Evolutionary conservation across 2,888 invertebrate genomes (phyloP).

Genomic region (Lasius platythorax): DNA sequence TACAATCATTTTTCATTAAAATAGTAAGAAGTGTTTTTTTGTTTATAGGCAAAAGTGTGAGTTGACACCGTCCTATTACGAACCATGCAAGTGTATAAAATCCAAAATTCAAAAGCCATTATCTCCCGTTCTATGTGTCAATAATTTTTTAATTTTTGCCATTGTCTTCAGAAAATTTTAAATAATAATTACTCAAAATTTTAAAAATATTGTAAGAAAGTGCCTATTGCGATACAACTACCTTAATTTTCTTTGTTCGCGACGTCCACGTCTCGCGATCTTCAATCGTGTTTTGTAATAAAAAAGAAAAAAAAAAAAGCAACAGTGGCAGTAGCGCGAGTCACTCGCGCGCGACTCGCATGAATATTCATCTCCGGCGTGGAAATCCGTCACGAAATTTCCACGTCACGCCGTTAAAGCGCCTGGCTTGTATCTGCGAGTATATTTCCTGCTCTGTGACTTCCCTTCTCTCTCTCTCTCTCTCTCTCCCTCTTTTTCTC

Average conservation of each 20-base stretch:
- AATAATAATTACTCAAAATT: too few relatives aligned
- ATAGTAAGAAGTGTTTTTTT: too few relatives aligned
- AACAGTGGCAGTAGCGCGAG: constrained; percentile 25
- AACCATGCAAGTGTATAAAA: too few relatives aligned
- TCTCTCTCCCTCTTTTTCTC: constrained; percentile 42
- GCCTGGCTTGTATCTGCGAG: constrained; percentile 61
- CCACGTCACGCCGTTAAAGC: constrained; percentile 60
- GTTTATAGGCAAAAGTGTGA: too few relatives aligned
- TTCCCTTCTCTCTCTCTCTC: constrained; percentile 57
- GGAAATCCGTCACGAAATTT: constrained; percentile 79
- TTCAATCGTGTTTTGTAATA: constrained; percentile 3
- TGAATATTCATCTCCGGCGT: constrained; percentile 82
- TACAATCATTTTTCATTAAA: too few relatives aligned
- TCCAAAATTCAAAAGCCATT: too few relatives aligned
- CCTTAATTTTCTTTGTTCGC: constrained; percentile 1
- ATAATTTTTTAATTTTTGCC: too few relatives aligned
- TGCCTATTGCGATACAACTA: too few relatives aligned
- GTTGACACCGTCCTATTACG: too few relatives aligned
- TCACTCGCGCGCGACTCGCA: constrained; percentile 74
- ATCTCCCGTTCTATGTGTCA: too few relatives aligned
- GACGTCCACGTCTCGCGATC: background rate
- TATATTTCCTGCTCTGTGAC: constrained; percentile 53
- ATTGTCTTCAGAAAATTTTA: too few relatives aligned
- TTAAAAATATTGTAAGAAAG: too few relatives aligned
- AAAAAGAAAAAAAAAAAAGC: background rate